Conservation (phyloP, 2,113 vertebrate species). For the Mesitornis unicolor region DNA sequence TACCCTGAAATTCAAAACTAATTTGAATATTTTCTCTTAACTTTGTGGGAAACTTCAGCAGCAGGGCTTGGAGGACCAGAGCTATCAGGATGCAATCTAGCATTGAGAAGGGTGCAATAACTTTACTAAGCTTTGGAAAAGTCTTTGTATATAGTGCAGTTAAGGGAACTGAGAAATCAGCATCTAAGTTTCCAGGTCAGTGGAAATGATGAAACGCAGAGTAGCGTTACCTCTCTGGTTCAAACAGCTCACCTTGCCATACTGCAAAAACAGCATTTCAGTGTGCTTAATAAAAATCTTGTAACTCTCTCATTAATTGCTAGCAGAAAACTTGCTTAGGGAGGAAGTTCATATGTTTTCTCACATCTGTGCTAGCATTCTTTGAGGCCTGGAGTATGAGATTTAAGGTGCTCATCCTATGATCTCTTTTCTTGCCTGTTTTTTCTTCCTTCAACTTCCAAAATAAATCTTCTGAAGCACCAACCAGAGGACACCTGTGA, state of each 20-base stretch:
- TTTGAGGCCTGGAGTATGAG: background rate
- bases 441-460: background rate
- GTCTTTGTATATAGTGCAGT: background rate
- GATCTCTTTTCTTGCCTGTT: background rate
- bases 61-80: background rate
- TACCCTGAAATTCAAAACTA: background rate
- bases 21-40: background rate
- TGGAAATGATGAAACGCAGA: background rate
- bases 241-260: background rate
- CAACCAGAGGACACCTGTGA: background rate
- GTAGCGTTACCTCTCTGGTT: background rate
- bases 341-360: background rate
- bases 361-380: background rate
- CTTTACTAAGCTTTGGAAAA: background rate
- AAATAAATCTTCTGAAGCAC: background rate
- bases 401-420: background rate
- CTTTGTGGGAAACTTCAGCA: background rate
- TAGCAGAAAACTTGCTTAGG: background rate
- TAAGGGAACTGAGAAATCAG: background rate
- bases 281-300: background rate
- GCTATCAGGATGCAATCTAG: background rate
- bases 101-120: background rate
- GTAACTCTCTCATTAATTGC: background rate
- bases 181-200: background rate
- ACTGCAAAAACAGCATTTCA: background rate